These are phyloP conservation scores for Otis tarda DNA, from an alignment of 2,113 vertebrate genomes.

Conservation along the genomic window DNA sequence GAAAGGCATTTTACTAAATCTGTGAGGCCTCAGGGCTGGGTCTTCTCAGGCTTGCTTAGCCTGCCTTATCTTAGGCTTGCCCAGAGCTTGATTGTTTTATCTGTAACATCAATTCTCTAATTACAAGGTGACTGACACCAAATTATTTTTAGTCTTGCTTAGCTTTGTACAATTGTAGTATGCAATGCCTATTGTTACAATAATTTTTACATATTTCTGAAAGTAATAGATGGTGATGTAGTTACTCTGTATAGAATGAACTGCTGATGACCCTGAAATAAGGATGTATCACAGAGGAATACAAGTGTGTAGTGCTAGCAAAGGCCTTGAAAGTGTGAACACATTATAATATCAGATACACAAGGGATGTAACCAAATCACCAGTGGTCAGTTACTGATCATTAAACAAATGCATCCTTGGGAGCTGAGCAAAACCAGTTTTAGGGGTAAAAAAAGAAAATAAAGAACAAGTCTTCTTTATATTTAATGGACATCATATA, in stretches of 20 bases:
- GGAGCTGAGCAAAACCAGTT: background rate
- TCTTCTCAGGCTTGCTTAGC: background rate
- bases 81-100: background rate
- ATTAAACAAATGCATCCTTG: background rate
- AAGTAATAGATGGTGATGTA: background rate
- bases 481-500: background rate
- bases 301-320: background rate
- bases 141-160: slow-evolving; percentile 7
- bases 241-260: background rate
- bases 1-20: background rate
- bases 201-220: background rate
- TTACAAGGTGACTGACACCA: background rate
- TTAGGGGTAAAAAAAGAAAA: background rate
- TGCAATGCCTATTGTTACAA: background rate
- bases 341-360: background rate
- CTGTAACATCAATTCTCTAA: background rate
- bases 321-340: background rate
- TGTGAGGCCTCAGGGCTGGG: background rate
- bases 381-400: background rate
- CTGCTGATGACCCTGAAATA: background rate
- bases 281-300: background rate
- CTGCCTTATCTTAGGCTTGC: background rate
- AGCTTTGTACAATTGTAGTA: background rate
- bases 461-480: background rate
- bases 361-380: background rate